Base-by-base conservation (phyloP, 2,113 vertebrate species). In the Gallinago undulata region DNA sequence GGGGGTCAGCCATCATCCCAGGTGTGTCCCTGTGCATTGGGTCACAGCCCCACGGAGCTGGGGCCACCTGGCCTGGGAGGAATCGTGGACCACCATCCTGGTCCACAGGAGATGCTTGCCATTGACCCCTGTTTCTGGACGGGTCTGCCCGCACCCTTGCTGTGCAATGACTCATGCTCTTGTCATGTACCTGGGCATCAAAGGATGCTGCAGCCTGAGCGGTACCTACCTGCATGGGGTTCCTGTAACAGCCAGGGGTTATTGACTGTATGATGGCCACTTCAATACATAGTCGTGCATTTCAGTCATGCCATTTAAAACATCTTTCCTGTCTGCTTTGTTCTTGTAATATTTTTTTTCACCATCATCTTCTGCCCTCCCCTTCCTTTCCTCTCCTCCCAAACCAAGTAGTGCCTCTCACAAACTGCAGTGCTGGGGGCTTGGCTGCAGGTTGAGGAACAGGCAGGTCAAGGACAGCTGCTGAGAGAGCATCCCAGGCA, bases 61-160 rank as follows among this genome's bases (percentile, higher is more conserved):
- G 13, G 51, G 31, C 45, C 64, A 9, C 30, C 45, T 13, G 25
- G 7, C 4, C 50, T 6, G 0, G 35, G 39, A 31, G 19, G 28
- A 17, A 28, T 39, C 4, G 0, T 0, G 0, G 63, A 3, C 33
- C 5, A 0, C 2, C 5, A 1, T 0, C 1, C 1, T 6, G 6
- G 31, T 13, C 48, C 2, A 31, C 0, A 1, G n/a, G 31, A 7
- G 27, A 1, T 3, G 25, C 1, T 53, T 10, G 39, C 24, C 1
- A 0, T 17, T 57, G 94, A 7, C 45, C 86, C 35, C 33, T 4
- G 0, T 13, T 43, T 56, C 68, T 31, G 87, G 68, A 2, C 7
- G 0, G 2, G 9, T 1, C 53, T 21, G 64, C 4, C n/a, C 4
- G 0, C 3, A 5, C 23, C 39, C 91, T 45, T 4, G 2, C 80